These are phyloP conservation scores for Actinernus sp. DNA, from an alignment of 92 coral and sea anemone genomes.

Conservation along the genomic window DNA sequence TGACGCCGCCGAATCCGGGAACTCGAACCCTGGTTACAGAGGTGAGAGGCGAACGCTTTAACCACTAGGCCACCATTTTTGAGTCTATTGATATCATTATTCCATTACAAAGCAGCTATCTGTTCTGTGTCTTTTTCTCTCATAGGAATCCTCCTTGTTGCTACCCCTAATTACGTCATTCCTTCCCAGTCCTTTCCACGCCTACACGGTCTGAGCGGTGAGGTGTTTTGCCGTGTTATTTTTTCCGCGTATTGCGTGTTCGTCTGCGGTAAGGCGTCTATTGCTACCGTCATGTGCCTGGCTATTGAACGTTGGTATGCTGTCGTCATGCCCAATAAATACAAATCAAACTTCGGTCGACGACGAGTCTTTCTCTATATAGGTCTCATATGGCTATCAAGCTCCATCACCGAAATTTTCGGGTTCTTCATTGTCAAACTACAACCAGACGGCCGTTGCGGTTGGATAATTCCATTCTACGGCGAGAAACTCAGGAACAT, in stretches of 20 bases:
- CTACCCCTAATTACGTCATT: constrained; percentile 61
- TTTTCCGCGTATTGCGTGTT: constrained; percentile 75
- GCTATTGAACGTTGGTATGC: constrained; percentile 93
- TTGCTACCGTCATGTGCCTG: constrained; percentile 74
- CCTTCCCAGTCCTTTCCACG: constrained; percentile 21
- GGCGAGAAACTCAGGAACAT: constrained; percentile 19
- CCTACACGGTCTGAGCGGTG: constrained; percentile 41
- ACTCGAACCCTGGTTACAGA: too few species aligned
- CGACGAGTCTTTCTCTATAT: constrained; percentile 46
- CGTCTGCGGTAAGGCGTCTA: constrained; percentile 73
- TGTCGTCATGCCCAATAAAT: constrained; percentile 69
- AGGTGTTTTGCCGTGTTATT: constrained; percentile 64
- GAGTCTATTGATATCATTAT: too few species aligned
- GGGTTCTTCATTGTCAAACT: constrained; percentile 57
- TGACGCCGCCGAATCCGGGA: too few species aligned
- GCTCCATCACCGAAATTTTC: constrained; percentile 44
- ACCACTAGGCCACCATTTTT: too few species aligned
- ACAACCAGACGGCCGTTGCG: constrained; percentile 28
- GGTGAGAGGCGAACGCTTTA: too few species aligned
- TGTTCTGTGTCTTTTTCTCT: too few species aligned
- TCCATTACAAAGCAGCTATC: too few species aligned
- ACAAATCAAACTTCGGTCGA: constrained; percentile 49
- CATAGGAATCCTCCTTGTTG: constrained; percentile 57
- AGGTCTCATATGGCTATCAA: constrained; percentile 60
- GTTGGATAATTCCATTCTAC: constrained; percentile 38